Percentiles rank a stretch among this genome's conserved stretches.
Evolutionary conservation across 1,140 invertebrate species (phyloP).

Genomic region (Venustaconcha ellipsiformis): DNA sequence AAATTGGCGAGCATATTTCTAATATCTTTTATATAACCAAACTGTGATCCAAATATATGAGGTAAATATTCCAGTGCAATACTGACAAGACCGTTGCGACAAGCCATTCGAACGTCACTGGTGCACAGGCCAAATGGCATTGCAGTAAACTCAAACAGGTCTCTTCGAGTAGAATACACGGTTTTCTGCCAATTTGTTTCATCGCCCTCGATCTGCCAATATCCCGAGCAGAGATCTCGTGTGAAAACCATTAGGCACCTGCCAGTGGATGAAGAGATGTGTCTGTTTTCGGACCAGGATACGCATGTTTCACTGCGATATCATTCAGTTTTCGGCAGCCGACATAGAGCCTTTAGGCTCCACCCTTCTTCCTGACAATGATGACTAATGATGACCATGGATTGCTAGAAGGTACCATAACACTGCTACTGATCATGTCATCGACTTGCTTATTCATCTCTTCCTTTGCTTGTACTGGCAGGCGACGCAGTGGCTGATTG

Average conservation of each 20-base stretch:
- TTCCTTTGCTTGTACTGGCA: conserved; percentile 6
- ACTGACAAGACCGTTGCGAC: conserved; percentile 12
- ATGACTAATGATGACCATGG: conserved; percentile 72
- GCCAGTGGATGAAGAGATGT: conserved; percentile 20
- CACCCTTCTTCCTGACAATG: conserved; percentile 68
- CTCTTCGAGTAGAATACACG: conserved; percentile 30
- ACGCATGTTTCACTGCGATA: conserved; percentile 32
- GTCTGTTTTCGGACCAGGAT: conserved; percentile 40
- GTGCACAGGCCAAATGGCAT: conserved; percentile 25
- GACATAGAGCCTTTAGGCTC: conserved; percentile 68
- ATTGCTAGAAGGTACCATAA: conserved; percentile 33
- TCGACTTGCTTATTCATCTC: neutral
- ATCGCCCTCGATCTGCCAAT: conserved; percentile 33
- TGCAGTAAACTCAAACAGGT: conserved; percentile 27
- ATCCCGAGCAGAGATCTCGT: conserved; percentile 3
- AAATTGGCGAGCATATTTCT: conserved; percentile 8
- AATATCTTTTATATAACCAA: conserved; percentile 24
- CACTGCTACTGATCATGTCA: conserved; percentile 49
- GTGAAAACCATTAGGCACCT: conserved; percentile 15
- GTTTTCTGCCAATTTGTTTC: conserved; percentile 8
- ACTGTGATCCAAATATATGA: conserved; percentile 38
- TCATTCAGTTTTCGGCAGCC: conserved; percentile 67
- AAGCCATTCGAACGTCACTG: conserved; percentile 23
- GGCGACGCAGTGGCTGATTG: conserved; percentile 10
- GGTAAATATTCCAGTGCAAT: conserved; percentile 20